A percentile compares a stretch with the other conserved stretches of the same genome.
These are phyloP conservation scores for Sebastes steindachneri DNA, from an alignment of 2,797 vertebrate genomes.

Conservation along the genomic window DNA sequence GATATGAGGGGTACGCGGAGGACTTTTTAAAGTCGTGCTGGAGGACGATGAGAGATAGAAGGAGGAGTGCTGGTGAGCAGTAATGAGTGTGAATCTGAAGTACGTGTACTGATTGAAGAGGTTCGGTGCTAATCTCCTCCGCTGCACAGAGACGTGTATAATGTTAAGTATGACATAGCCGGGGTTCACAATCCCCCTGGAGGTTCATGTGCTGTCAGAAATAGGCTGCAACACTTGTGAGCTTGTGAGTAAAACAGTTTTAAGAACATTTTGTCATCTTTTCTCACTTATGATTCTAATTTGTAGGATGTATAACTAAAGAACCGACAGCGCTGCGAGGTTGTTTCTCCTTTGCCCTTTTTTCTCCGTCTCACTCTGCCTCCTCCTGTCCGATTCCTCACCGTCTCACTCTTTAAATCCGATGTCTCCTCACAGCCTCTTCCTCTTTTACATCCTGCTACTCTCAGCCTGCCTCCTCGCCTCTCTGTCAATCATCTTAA, in stretches of 20 bases:
- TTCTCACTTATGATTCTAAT: background rate
- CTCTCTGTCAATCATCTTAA: conserved; percentile 45
- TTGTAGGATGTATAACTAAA: background rate
- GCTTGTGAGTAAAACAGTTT: background rate
- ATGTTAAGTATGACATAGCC: conserved; percentile 23
- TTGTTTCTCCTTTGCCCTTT: background rate
- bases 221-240: conserved; percentile 7
- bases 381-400: background rate
- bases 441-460: background rate
- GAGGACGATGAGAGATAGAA: conserved; percentile 10
- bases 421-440: background rate
- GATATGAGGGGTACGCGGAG: background rate
- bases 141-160: background rate
- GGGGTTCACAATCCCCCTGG: conserved; percentile 17
- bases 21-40: conserved; percentile 7
- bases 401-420: background rate
- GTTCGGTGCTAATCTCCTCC: conserved; percentile 19
- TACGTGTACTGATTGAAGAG: conserved; percentile 31
- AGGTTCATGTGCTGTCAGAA: conserved; percentile 4
- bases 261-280: conserved; percentile 16
- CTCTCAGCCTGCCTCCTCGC: background rate
- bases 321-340: background rate
- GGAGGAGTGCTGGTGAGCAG: background rate
- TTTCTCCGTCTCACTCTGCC: background rate
- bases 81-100: conserved; percentile 22